Evolutionary conservation across 2,888 invertebrate genomes (phyloP), one percentile per base, ranked within the genome.

Genomic region (Andrena trimmerana): DNA sequence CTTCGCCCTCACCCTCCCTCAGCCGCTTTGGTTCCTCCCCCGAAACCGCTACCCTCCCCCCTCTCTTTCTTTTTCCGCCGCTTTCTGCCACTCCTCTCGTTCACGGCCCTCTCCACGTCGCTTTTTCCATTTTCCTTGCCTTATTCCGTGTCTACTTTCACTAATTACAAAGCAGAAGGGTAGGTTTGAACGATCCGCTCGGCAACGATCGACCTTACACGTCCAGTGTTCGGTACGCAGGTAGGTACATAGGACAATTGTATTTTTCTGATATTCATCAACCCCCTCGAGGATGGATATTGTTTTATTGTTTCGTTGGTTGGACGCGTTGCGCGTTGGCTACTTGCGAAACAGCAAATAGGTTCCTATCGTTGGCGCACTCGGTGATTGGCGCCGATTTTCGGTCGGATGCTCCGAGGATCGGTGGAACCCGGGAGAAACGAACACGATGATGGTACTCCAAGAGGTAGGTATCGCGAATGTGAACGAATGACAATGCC

Each of bases 151-250:
- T 86, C 88, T 90, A 88, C 90, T 90, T 91, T 90, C 88, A 83
- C 90, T 91, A 91, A 92, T 92, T 92, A 90, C 91, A 86, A 88
- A 83, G 88, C 59, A 70, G 80, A 70, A 10, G 10, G 81, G 83
- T 76, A 65, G 87, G 84, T 84, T 84, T 82, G 80, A 81, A 83
- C 84, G 84, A 72, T 81, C 79, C 67, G 67, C 42, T 33, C 27
- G 63, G 65, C 73, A 65, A 70, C 74, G 68, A 50, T 50, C 69
- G 71, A 84, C 27, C 24, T 66, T 78, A 65, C 78, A n/a, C 73
- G 77, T 2, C 71, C 59, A 48, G 57, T 31, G 59, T 67, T n/a
- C n/a, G n/a, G 20, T 52, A 52, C 52, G n/a, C 20, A 20, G 20
- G 20, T 20, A 20, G 20, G 20, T 20, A 20, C 52, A 52, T 20